Evolutionary conservation across 1,140 invertebrate genomes (phyloP).

Genomic region (Episyrphus balteatus): DNA sequence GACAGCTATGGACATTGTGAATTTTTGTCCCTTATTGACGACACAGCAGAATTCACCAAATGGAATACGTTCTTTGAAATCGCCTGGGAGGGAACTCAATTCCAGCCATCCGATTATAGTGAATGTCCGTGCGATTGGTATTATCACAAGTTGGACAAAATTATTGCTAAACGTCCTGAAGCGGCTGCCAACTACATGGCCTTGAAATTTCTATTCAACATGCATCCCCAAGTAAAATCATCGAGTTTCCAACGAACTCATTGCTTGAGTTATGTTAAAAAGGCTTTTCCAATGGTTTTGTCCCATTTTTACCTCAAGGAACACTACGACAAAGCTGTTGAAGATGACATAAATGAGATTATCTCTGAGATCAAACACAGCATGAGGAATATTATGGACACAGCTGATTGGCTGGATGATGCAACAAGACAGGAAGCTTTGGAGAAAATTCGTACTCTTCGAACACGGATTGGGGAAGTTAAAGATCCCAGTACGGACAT

Average conservation of each 20-base stretch:
- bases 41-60: not conserved
- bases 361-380: constrained; percentile 42
- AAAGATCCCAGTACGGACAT: constrained; percentile 36
- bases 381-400: constrained; percentile 44
- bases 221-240: constrained; percentile 19
- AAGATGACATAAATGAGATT: no score
- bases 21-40: constrained; percentile 11
- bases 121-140: no score
- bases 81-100: constrained; percentile 13
- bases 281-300: no score
- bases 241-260: constrained; percentile 25
- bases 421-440: constrained; percentile 46
- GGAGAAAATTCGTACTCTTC: constrained; percentile 45
- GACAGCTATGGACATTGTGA: constrained; percentile 17
- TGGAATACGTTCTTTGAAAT: constrained; percentile 25
- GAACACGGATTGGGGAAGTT: constrained; percentile 45
- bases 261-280: no score
- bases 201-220: constrained; percentile 18
- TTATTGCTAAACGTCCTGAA: not conserved
- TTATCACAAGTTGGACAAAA: no score
- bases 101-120: no score
- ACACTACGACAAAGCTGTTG: no score
- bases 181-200: constrained; percentile 26
- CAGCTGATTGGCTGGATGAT: constrained; percentile 60
- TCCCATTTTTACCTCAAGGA: no score